phyloP scores from a whole-genome alignment of 37 sponge, comb jelly and placozoan species.

The Corticium candelabrum region DNA sequence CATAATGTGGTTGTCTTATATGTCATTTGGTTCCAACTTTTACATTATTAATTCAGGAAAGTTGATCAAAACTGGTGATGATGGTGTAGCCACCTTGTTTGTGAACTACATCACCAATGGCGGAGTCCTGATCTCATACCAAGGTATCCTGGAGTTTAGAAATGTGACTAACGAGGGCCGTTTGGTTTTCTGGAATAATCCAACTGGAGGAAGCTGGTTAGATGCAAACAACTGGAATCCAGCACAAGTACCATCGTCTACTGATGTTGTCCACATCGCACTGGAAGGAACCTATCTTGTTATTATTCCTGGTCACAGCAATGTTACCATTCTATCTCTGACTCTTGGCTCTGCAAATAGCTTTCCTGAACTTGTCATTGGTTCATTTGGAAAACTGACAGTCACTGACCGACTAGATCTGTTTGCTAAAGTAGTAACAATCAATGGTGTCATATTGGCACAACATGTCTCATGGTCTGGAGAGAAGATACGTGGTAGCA shows the following conservation, averaged over 20 bases:
- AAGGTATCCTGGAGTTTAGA: background rate
- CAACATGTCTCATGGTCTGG: background rate
- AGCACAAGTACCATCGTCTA: background rate
- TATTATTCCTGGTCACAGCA: background rate
- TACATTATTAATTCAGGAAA: background rate
- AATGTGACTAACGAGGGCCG: background rate
- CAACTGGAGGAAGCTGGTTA: background rate
- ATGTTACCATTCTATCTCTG: background rate
- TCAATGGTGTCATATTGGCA: background rate
- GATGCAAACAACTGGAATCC: constrained; percentile 10
- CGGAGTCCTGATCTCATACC: background rate
- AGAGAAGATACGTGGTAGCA: background rate
- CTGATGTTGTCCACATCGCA: background rate
- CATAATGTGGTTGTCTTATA: background rate
- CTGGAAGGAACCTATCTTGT: background rate
- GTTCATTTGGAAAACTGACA: background rate
- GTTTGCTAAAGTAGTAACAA: background rate
- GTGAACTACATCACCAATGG: background rate
- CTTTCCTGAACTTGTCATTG: background rate
- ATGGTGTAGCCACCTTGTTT: constrained; percentile 1
- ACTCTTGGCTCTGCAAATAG: background rate
- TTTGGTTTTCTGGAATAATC: background rate
- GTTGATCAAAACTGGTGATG: background rate
- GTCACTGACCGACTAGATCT: background rate
- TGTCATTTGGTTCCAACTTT: background rate